phyloP scores from a whole-genome alignment of 2,113 vertebrate species.

The Strix aluco region DNA sequence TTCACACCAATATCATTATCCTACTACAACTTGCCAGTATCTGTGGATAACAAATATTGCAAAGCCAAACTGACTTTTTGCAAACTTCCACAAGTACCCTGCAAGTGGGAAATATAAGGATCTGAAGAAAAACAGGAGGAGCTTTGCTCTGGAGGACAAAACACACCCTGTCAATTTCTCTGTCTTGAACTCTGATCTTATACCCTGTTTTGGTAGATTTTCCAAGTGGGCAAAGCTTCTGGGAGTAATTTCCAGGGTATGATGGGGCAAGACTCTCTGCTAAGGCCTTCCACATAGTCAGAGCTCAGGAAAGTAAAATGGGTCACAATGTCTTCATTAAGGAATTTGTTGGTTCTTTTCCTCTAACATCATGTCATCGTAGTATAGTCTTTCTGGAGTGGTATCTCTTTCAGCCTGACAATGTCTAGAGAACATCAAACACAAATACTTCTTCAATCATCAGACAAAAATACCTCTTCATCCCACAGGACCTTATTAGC shows the following conservation, averaged over 20 bases:
- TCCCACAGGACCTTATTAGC: conserved; percentile 31
- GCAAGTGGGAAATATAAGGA: background rate
- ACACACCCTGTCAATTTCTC: background rate
- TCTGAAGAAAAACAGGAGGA: background rate
- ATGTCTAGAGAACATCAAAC: conserved; percentile 32
- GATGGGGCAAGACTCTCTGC: background rate
- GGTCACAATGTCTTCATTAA: background rate
- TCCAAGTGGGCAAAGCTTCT: background rate
- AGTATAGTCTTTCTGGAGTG: background rate
- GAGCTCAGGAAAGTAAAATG: background rate
- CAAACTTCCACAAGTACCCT: background rate
- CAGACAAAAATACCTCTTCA: conserved; percentile 13
- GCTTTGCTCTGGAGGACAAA: background rate
- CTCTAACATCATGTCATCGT: background rate
- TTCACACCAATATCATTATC: background rate
- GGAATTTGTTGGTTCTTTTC: background rate
- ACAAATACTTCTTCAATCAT: conserved; percentile 14
- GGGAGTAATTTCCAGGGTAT: background rate
- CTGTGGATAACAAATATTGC: background rate
- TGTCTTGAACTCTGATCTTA: background rate
- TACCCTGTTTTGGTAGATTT: background rate
- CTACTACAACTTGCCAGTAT: background rate
- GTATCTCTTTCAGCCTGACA: background rate
- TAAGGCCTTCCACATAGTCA: background rate
- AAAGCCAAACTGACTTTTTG: background rate